Conservation (phyloP, 2,888 invertebrate species). For the Tuta absoluta region DNA sequence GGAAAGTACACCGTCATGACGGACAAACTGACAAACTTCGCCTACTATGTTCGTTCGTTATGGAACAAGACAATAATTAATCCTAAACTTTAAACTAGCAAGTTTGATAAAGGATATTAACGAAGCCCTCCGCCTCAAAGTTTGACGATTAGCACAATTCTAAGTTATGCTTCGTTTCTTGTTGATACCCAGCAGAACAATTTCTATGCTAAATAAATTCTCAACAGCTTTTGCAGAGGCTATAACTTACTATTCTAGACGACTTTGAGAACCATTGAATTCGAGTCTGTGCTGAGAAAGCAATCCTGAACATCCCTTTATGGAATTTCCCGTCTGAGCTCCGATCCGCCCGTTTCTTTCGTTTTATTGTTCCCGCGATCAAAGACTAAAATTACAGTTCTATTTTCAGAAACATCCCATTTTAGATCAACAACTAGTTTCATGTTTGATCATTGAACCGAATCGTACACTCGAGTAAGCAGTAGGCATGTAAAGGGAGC, state of each 20-base stretch:
- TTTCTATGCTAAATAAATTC: not conserved
- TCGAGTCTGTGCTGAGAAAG: constrained; percentile 19
- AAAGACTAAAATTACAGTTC: constrained; percentile 8
- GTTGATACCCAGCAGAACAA: not conserved
- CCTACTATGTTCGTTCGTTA: constrained; percentile 1
- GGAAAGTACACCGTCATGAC: not conserved
- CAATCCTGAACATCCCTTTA: constrained; percentile 19
- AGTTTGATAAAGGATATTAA: not conserved
- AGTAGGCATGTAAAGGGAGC: constrained; percentile 13
- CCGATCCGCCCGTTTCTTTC: constrained; percentile 1
- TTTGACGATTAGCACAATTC: not conserved
- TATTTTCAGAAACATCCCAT: not conserved
- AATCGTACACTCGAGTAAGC: constrained; percentile 4
- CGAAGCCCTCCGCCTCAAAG: constrained; percentile 2
- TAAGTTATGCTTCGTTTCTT: not conserved
- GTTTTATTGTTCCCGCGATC: constrained; percentile 6
- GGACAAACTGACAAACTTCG: constrained; percentile 11
- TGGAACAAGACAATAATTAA: not conserved
- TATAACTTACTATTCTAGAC: constrained; percentile 8
- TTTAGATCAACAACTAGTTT: not conserved
- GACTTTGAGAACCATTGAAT: constrained; percentile 22
- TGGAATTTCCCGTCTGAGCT: constrained; percentile 11
- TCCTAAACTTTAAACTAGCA: not conserved
- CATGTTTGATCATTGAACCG: constrained; percentile 16
- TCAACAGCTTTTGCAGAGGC: not conserved